Evolutionary conservation across 2,113 vertebrate species (phyloP).

Genomic region (Lanius collurio): DNA sequence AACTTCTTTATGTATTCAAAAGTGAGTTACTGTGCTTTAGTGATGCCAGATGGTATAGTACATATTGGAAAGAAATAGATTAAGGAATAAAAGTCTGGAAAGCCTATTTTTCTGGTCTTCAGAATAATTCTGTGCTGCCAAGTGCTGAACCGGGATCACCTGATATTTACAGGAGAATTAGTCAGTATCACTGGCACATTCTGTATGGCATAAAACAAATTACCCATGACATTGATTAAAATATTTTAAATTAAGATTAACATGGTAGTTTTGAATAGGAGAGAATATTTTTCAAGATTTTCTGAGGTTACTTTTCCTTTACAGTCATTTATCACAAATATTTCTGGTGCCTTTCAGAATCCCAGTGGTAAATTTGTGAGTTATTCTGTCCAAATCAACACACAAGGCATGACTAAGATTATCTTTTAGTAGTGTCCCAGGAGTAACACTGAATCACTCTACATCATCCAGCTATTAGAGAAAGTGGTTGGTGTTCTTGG

Average conservation of each 20-base stretch:
- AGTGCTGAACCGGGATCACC: slow-evolving; percentile 38
- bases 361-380: background rate
- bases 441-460: background rate
- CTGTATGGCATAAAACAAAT: slow-evolving; percentile 19
- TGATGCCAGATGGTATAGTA: slow-evolving; percentile 8
- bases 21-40: slow-evolving; percentile 40
- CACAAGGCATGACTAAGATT: background rate
- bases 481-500: background rate
- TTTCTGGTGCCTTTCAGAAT: background rate
- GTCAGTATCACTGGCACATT: background rate
- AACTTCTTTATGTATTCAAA: background rate
- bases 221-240: background rate
- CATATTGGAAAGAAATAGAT: slow-evolving; percentile 52
- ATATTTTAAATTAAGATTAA: background rate
- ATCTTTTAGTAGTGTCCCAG: background rate
- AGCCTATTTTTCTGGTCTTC: slow-evolving; percentile 38
- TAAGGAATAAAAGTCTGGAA: slow-evolving; percentile 54
- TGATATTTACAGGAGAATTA: slow-evolving; percentile 51
- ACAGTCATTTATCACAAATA: background rate
- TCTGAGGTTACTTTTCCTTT: background rate
- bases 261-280: background rate
- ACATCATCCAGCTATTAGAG: background rate
- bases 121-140: slow-evolving; percentile 43
- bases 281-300: background rate
- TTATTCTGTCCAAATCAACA: background rate